Conservation (phyloP, 2,797 vertebrate species). For the Leptatherina wallacei region DNA sequence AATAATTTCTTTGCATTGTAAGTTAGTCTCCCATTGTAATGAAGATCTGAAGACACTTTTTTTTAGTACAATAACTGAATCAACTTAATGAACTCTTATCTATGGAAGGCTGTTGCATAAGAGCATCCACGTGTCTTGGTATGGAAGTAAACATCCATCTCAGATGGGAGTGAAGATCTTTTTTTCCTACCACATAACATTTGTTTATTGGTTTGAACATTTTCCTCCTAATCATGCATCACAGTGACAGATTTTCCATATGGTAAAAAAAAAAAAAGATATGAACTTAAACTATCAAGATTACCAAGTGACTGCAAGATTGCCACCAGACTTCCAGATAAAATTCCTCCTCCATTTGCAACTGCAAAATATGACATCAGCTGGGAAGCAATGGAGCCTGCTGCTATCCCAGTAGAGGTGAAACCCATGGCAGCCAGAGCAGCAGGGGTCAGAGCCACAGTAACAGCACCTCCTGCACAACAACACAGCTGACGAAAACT, state of each 20-base stretch:
- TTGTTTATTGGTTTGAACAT: no score
- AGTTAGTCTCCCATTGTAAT: no score
- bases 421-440: conserved; percentile 12
- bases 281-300: no score
- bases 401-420: conserved; percentile 33
- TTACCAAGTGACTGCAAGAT: conserved; percentile 34
- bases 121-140: no score
- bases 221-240: no score
- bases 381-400: conserved; percentile 24
- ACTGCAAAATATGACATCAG: conserved; percentile 32
- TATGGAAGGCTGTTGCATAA: no score
- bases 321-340: conserved; percentile 13
- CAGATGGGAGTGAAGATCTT: not conserved
- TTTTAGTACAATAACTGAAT: not conserved
- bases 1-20: no score
- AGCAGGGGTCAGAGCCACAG: conserved; percentile 18
- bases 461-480: conserved; percentile 3
- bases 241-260: no score
- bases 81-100: no score
- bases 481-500: not conserved
- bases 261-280: no score
- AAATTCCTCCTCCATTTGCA: conserved; percentile 31
- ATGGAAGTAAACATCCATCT: not conserved
- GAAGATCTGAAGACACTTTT: no score
- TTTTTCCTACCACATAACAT: not conserved